Evolutionary conservation across 2,113 vertebrate species (phyloP), one percentile per base, ranked within the genome.

Genomic region (Anser cygnoides): DNA sequence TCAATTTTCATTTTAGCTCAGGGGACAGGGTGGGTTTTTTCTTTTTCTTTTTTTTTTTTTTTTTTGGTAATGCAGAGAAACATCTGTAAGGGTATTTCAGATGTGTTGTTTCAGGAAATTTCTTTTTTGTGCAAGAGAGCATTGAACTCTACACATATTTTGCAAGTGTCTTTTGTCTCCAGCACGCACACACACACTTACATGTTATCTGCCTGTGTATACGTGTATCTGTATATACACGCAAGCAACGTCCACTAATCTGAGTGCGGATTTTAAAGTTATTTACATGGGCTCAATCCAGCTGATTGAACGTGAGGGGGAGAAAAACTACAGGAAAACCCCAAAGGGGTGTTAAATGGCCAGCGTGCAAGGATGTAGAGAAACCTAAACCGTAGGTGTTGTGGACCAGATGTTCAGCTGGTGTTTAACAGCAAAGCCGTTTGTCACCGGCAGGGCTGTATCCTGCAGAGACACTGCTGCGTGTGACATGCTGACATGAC

Each of bases 1-100:
- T 98, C 97, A 98, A 97, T 98, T 98, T 98, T 97, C 96, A 96
- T 96, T 97, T 97, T 97, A 97, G 95, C 97, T 97, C 92, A 96
- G 85, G 96, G 96, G 95, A 89, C 50, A 63, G 1, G 19, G 12
- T 54, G 46, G 4, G 11, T 49, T 49, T 49, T 49, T 49, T 11
- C 2, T 11, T 49, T 49, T 11, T 21, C 6, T 22, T 22, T 11
- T 49, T 21, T 21, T 49, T 21, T 49, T 21, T 21, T 49, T 49
- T 46, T 86, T 87, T 87, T 82, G 61, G 73, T 95, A 96, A 97
- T 90, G 96, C 91, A 95, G 82, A 95, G 94, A 93, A 98, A 97
- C 93, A 97, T 98, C 97, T 98, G 95, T 97, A 96, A 90, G 89
- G 90, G 72, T 94, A 91, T 95, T 96, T 95, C 85, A 95, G 89